Conservation (phyloP, 2,888 invertebrate species). For the Drosophila melanocephala region DNA sequence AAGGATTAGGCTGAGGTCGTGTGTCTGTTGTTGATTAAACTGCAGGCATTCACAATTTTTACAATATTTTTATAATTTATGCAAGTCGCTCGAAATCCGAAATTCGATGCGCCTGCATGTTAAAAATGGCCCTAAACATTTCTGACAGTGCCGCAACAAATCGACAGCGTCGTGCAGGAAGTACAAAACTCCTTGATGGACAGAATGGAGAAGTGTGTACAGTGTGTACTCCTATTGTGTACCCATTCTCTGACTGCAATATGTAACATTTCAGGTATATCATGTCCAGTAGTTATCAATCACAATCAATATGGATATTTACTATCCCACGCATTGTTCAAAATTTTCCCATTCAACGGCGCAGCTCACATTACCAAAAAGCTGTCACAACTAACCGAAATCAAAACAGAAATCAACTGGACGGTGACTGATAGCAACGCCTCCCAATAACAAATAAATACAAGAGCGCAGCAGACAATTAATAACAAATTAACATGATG, state of each 20-base stretch:
- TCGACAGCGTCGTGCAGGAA: conserved; percentile 23
- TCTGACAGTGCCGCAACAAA: conserved; percentile 47
- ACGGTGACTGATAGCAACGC: conserved; percentile 44
- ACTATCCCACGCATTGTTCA: conserved; percentile 49
- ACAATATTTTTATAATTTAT: conserved; percentile 68
- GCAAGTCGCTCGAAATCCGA: conserved; percentile 68
- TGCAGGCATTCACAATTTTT: conserved; percentile 47
- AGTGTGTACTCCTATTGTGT: not conserved
- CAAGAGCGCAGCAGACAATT: conserved; percentile 68
- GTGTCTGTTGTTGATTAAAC: conserved; percentile 76
- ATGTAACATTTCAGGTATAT: conserved; percentile 25
- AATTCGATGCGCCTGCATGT: conserved; percentile 76
- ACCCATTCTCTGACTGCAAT: not conserved
- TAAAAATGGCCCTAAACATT: conserved; percentile 45
- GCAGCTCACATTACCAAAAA: conserved; percentile 44
- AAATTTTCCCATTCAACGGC: conserved; percentile 6
- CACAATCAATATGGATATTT: conserved; percentile 25
- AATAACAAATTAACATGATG: conserved; percentile 84
- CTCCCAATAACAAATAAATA: conserved; percentile 24
- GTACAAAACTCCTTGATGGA: not conserved
- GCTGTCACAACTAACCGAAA: conserved; percentile 39
- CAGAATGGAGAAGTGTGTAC: not conserved
- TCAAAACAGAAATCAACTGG: conserved; percentile 76
- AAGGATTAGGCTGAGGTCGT: conserved; percentile 70
- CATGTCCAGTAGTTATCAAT: conserved; percentile 26